Evolutionary conservation across 2,113 vertebrate genomes (phyloP), one percentile per base, ranked within the genome.

Genomic region (Phainopepla nitens): DNA sequence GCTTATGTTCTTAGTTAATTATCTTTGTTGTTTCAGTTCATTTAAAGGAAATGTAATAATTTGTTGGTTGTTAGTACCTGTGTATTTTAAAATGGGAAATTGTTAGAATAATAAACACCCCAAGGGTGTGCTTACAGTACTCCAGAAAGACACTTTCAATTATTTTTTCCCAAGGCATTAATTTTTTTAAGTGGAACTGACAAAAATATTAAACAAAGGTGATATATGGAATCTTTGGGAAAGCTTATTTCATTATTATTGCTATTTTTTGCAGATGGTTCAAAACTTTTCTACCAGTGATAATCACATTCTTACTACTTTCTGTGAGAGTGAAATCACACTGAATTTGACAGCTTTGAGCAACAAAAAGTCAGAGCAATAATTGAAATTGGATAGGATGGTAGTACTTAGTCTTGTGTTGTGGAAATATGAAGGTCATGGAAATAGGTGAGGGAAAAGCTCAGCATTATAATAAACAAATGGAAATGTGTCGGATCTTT

Each of bases 41-140:
- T 94, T 98, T 98, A 97, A 92, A 97, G 90, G 90, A 95, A 97
- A 97, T 96, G 85, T 94, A 97, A 96, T 97, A 96, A 97, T 97
- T 95, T 97, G 85, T 95, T 95, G 68, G 68, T 93, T 97, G 94
- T 94, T 90, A 96, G 89, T 97, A 97, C 92, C 91, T 97, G 82
- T 95, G 73, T 97, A 93, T 97, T 97, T 98, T 97, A 69, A 97
- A 97, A 96, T 86, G 88, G 89, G 84, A 97, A 97, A 91, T 87
- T 95, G 68, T 93, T 97, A 95, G 90, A 96, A 92, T 94, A 96
- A 96, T 91, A 75, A 73, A 96, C 80, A 77, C 93, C 90, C 94
- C 96, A 91, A 65, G 89, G 96, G 96, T 68, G 53, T 95, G 86
- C 90, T 86, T 86, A 65, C 47, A 88, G 69, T 93, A 88, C 78